Evolutionary conservation across 2,888 invertebrate species (phyloP).

Genomic region (Steromphala cineraria): DNA sequence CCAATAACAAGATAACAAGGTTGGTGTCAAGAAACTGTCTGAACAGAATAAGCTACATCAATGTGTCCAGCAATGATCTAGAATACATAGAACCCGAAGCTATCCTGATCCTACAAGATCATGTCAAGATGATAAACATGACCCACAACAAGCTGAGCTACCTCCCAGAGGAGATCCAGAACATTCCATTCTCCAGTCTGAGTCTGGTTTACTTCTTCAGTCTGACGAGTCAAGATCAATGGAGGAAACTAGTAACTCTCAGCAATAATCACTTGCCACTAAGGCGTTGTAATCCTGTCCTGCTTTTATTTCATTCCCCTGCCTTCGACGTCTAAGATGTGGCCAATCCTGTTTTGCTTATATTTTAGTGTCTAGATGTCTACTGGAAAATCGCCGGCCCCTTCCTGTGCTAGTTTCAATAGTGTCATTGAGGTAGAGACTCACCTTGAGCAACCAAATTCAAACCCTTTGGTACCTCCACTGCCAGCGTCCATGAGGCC

Average conservation of each 20-base stretch:
- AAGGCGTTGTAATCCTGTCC: too few relatives aligned
- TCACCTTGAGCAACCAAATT: too few relatives aligned
- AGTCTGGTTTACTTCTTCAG: not conserved
- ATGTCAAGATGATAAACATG: not conserved
- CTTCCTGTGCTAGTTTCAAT: too few relatives aligned
- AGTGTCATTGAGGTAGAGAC: too few relatives aligned
- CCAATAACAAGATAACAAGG: not conserved
- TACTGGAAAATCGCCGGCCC: too few relatives aligned
- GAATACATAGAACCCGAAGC: not conserved
- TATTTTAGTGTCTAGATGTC: too few relatives aligned
- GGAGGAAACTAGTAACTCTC: too few relatives aligned
- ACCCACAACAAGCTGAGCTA: not conserved
- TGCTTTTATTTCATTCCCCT: too few relatives aligned
- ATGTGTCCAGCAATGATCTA: not conserved
- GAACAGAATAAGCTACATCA: not conserved
- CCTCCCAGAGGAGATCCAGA: not conserved
- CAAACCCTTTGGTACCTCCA: too few relatives aligned
- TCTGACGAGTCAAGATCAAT: not conserved
- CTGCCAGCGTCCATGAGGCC: too few relatives aligned
- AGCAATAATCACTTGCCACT: not conserved
- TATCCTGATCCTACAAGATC: not conserved
- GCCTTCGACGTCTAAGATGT: too few relatives aligned
- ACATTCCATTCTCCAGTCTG: not conserved
- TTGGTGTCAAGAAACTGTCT: not conserved
- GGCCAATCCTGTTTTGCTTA: too few relatives aligned